Evolutionary conservation across 2,113 vertebrate species (phyloP), one percentile per base, ranked within the genome.

Genomic region (Rhadina sibilatrix): DNA sequence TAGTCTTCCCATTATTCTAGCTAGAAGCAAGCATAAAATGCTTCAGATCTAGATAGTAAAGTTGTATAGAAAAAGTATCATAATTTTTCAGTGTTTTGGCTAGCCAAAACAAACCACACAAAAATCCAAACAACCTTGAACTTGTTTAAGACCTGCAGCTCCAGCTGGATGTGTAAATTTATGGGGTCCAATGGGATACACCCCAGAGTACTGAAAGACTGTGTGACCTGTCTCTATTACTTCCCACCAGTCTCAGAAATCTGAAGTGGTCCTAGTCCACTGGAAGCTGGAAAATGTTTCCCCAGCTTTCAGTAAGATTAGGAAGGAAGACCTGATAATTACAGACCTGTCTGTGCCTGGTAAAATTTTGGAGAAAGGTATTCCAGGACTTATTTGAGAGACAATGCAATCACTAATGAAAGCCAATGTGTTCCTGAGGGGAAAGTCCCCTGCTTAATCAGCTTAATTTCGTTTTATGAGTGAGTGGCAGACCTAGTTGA

Each of bases 401-500:
- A 71, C 23, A 56, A 15, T 0, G 3, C 14, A 56, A 28, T 56
- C 15, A 21, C 11, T 46, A 56, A 20, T 11, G 12, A 42, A 12
- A 66, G 30, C 8, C 28, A 72, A 13, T 5, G 5, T 10, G 12
- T 15, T 87, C 42, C 27, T 4, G 1, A 56, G 25, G 9, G 6
- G 9, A 42, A 71, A 28, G 30, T 42, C 27, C 63, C 31, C 63
- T 65, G 10, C 19, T 60, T 50, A 33, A 65, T 30, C 18, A 64
- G 18, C 15, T 23, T 50, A 22, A 54, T 79, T 60, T 83, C 15
- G 21, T 84, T 76, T 95, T 42, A 61, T 57, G 37, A 38, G 27
- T 24, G 56, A 12, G 17, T 47, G 0, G 0, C 30, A 5, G 2
- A 11, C 14, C 5, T 15, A 38, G 23, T 5, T 42, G n/a, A 52